Evolutionary conservation across 2,113 vertebrate species (phyloP), one percentile per base, ranked within the genome.

Genomic region (Aspidoscelis tigris): DNA sequence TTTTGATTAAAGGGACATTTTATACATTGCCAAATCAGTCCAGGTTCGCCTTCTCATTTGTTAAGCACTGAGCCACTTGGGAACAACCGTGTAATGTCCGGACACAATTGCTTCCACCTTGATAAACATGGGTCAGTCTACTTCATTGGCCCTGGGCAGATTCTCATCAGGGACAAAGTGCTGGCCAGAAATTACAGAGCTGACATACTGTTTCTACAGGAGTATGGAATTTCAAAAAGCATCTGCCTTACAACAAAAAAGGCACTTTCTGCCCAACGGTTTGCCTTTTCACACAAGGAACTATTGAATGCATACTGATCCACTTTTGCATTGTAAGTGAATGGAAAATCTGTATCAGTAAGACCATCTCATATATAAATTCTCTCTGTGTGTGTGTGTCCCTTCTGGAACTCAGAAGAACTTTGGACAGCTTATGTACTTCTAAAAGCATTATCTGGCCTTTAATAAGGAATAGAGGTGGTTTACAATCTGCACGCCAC

Each of bases 1-100:
- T n/a, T 73, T 82, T 61, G 80, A 84, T 78, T 64, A 64, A 72
- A 50, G 20, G 55, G 68, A 22, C 68, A 64, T 78, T 64, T 41
- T 64, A 7, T 72, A 64, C 18, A 5, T 26, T 78, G 83, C 55
- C 76, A 64, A 47, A 39, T 61, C 24, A 78, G 82, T 26, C 47
- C 24, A 21, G 50, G 39, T 78, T 71, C 4, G 55, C 18, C 68
- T 72, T 10, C 8, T 81, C 33, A 22, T 81, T 74, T 43, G 70
- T 43, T 44, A 74, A 82, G 55, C 41, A 5, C 55, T 24, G n/a
- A n/a, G 55, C 18, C 76, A 24, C 55, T 22, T 14, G 18, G 53
- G 66, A 79, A 47, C 53, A 84, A 64, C n/a, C 64, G 68, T 72
- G 53, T 72, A 68, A 64, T 24, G 41, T n/a, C 26, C 73, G 83